Conservation (phyloP, 2,888 invertebrate genomes). For the Ormia ochracea region DNA sequence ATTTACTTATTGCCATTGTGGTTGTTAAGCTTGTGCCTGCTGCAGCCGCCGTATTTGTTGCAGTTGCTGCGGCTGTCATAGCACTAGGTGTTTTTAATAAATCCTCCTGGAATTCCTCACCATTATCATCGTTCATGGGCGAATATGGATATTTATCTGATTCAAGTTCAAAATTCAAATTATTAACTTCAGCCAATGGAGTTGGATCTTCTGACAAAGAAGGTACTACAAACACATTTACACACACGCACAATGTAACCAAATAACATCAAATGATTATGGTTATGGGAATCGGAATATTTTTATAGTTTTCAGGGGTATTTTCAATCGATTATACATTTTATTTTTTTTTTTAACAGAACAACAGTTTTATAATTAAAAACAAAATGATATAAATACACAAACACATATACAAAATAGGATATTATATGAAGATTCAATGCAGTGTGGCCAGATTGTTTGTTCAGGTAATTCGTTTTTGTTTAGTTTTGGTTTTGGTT, state of each 20-base stretch:
- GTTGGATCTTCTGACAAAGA: slow-evolving; percentile 77
- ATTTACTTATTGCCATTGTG: slow-evolving; percentile 10
- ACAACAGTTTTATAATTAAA: slow-evolving; percentile 5
- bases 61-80: slow-evolving; percentile 16
- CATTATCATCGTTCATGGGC: slow-evolving; percentile 37
- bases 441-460: slow-evolving; percentile 48
- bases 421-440: slow-evolving; percentile 17
- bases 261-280: slow-evolving; percentile 30
- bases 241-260: slow-evolving; percentile 19
- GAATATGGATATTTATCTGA: slow-evolving; percentile 68
- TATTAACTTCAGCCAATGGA: slow-evolving; percentile 77
- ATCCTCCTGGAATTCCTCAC: slow-evolving; percentile 64
- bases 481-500: neutral
- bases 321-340: slow-evolving; percentile 1
- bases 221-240: slow-evolving; percentile 72
- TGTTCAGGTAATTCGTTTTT: neutral
- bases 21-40: no score
- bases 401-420: slow-evolving; percentile 34
- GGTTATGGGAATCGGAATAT: slow-evolving; percentile 19
- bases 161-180: slow-evolving; percentile 76
- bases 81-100: slow-evolving; percentile 71
- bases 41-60: slow-evolving; percentile 12
- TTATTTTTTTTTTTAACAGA: neutral
- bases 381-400: no score
- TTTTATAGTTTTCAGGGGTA: slow-evolving; percentile 12